phyloP scores from a whole-genome alignment of 2,113 vertebrate genomes.

The Marmota flaviventris region DNA sequence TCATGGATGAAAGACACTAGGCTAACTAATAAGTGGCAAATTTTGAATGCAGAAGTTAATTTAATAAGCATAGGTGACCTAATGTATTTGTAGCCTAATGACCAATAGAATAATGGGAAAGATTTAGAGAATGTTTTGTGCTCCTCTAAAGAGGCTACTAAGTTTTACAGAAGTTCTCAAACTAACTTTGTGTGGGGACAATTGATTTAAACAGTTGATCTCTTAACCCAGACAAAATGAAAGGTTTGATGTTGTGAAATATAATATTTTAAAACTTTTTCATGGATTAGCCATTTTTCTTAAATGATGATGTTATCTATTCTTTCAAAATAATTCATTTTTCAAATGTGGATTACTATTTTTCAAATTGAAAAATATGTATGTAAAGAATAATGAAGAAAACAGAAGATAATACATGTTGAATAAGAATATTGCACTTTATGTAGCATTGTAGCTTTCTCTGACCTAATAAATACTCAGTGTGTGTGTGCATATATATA shows the following conservation, averaged over 20 bases:
- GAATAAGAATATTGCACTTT: neutral
- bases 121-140: neutral
- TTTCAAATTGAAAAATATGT: neutral
- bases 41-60: neutral
- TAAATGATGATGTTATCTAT: neutral
- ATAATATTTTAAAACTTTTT: neutral
- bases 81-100: neutral
- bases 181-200: neutral
- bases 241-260: neutral
- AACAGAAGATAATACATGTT: neutral
- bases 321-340: neutral
- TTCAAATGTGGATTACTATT: neutral
- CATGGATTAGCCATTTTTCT: neutral
- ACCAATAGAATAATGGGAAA: neutral
- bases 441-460: neutral
- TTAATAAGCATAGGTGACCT: neutral
- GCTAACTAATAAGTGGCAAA: neutral
- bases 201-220: neutral
- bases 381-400: neutral
- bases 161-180: neutral
- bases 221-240: neutral
- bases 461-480: no score
- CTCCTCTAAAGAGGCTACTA: neutral
- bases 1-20: neutral
- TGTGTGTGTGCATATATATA: no score